phyloP scores from a whole-genome alignment of 2,113 vertebrate genomes.

The Thalassoma bifasciatum region DNA sequence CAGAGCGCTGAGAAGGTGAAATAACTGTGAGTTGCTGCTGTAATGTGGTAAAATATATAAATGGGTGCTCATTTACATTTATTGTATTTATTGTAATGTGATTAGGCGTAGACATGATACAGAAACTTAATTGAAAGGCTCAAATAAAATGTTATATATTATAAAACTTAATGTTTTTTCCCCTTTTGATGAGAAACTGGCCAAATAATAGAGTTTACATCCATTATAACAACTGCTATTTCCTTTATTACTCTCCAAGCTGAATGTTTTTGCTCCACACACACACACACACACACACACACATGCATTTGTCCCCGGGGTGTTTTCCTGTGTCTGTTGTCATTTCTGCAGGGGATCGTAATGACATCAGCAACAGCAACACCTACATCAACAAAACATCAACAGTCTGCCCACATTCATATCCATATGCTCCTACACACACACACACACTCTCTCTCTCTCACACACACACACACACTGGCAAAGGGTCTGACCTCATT shows the following conservation, averaged over 20 bases:
- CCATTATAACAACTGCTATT: not conserved
- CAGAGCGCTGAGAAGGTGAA: too few species aligned
- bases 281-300: constrained; percentile 1
- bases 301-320: not conserved
- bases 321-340: constrained; percentile 53
- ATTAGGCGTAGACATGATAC: too few species aligned
- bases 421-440: constrained; percentile 39
- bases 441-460: constrained; percentile 5
- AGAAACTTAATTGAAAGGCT: too few species aligned
- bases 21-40: too few species aligned
- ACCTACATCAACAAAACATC: constrained; percentile 64
- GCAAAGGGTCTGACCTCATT: constrained; percentile 62
- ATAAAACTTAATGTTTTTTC: too few species aligned
- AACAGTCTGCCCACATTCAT: constrained; percentile 49
- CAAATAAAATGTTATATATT: too few species aligned
- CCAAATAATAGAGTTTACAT: too few species aligned
- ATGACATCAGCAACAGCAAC: constrained; percentile 65
- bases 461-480: constrained; percentile 26
- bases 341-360: constrained; percentile 56
- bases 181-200: not conserved
- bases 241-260: not conserved
- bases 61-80: too few species aligned
- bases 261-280: not conserved
- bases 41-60: too few species aligned
- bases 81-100: too few species aligned